Base-by-base conservation (phyloP, 2,113 vertebrate species). In the Panthera uncia region DNA sequence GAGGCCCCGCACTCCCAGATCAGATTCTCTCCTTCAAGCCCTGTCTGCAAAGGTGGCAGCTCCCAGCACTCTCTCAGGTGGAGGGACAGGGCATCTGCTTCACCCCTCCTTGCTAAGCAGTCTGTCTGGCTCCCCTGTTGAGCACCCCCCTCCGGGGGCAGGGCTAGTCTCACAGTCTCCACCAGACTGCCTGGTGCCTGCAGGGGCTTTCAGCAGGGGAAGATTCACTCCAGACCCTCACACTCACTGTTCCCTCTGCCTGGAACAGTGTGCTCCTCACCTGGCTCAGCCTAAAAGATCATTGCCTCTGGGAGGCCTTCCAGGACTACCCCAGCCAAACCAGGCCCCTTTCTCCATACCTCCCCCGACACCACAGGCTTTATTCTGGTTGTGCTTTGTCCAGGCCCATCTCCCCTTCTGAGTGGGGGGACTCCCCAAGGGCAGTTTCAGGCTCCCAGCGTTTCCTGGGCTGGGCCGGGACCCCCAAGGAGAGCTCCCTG, bases 21-120 rank as follows among this genome's bases (percentile, higher is more conserved):
- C 27, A 27, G 68, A 18, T 80, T 21, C 69, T 11, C 41, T 91
- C 69, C 55, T 69, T 23, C 8, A 29, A 61, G 36, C 29, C 29
- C 41, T 29, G 45, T 3, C 81, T n/a, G 29, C 4, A 3, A 3
- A 16, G 36, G 21, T 0, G 8, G 21, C 1, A 0, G 21, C 55
- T 27, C 36, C 88, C 31, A 31, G 45, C 2, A 7, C 12, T 7
- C 29, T 73, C 21, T 45, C 52, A 5, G 76, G 50, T 21, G 12
- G 27, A 80, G 52, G 63, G 23, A 21, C 14, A 36, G 31, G 4
- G 14, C 8, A 4, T 61, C 23, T 4, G 13, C n/a, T 87, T 25
- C 16, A 14, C n/a, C 29, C 15, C 15, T 12, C 61, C 9, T 45
- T 9, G 45, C 45, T 45, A 45, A 45, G 45, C 45, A 21, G 57